phyloP scores from a whole-genome alignment of 2,797 vertebrate species.

The Paedocypris micromegethes region DNA sequence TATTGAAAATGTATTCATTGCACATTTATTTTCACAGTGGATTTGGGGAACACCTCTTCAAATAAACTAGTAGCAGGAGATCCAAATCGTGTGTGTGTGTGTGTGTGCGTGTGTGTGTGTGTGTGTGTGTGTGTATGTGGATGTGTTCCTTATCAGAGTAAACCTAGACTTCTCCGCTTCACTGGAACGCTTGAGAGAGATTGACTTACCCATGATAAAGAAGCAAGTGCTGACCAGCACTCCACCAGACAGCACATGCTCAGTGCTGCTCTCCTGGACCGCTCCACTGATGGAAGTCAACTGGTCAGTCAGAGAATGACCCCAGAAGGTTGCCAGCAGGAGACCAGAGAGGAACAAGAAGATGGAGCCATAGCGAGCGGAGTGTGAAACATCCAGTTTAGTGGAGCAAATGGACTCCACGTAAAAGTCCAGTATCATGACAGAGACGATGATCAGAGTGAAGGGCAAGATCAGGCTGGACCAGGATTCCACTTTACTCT shows the following conservation, averaged over 20 bases:
- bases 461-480: constrained; percentile 86
- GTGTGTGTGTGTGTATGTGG: too few species aligned
- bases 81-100: too few species aligned
- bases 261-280: constrained; percentile 76
- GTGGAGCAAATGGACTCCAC: constrained; percentile 85
- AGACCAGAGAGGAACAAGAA: constrained; percentile 79
- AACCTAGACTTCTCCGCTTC: neutral
- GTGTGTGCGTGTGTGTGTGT: too few species aligned
- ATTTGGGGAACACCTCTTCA: too few species aligned
- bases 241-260: constrained; percentile 94
- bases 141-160: too few species aligned
- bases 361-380: constrained; percentile 81
- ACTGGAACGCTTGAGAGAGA: neutral
- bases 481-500: constrained; percentile 97
- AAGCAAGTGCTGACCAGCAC: constrained; percentile 92
- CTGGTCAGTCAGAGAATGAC: constrained; percentile 89
- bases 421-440: constrained; percentile 94
- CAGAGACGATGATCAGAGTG: constrained; percentile 81
- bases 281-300: constrained; percentile 81
- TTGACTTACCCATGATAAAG: constrained; percentile 85
- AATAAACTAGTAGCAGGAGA: too few species aligned
- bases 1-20: too few species aligned
- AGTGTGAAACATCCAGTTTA: constrained; percentile 84
- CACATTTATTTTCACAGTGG: too few species aligned
- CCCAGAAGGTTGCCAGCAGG: constrained; percentile 94